Conservation (phyloP, 2,888 invertebrate genomes). For the Chrysina gloriosa region DNA sequence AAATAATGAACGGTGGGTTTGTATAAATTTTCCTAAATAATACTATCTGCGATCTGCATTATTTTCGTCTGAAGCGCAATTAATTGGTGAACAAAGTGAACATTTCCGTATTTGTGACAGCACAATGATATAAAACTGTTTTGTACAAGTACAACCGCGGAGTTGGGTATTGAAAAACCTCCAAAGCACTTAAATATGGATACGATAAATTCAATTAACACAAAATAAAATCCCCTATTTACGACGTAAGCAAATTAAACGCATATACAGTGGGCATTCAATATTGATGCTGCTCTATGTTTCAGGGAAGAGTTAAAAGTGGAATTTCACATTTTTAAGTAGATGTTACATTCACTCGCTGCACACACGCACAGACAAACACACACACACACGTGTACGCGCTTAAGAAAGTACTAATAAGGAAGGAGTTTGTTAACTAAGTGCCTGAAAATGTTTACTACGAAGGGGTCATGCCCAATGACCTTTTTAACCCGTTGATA, state of each 20-base stretch:
- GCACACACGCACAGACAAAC: too few relatives aligned
- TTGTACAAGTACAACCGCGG: conserved; percentile 45
- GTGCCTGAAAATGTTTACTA: conserved; percentile 50
- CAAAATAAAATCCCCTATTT: conserved; percentile 27
- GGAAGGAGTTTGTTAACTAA: conserved; percentile 62
- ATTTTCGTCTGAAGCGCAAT: conserved; percentile 58
- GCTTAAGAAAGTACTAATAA: conserved; percentile 61
- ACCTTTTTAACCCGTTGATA: conserved; percentile 52
- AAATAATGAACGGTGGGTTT: conserved; percentile 23
- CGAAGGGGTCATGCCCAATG: conserved; percentile 53
- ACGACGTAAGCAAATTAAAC: too few relatives aligned
- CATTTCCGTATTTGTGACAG: conserved; percentile 53
- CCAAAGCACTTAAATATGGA: conserved; percentile 50
- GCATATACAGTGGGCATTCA: too few relatives aligned
- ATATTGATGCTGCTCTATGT: too few relatives aligned
- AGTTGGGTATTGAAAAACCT: conserved; percentile 38
- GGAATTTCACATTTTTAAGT: too few relatives aligned
- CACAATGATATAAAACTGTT: conserved; percentile 58
- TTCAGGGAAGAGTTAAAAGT: too few relatives aligned
- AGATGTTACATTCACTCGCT: too few relatives aligned
- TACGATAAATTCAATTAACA: conserved; percentile 58
- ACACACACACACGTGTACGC: not conserved
- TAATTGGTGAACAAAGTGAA: conserved; percentile 56
- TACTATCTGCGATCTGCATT: conserved; percentile 59
- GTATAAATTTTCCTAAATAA: conserved; percentile 43